phyloP scores from a whole-genome alignment of 2,113 vertebrate genomes.

The Garra rufa region DNA sequence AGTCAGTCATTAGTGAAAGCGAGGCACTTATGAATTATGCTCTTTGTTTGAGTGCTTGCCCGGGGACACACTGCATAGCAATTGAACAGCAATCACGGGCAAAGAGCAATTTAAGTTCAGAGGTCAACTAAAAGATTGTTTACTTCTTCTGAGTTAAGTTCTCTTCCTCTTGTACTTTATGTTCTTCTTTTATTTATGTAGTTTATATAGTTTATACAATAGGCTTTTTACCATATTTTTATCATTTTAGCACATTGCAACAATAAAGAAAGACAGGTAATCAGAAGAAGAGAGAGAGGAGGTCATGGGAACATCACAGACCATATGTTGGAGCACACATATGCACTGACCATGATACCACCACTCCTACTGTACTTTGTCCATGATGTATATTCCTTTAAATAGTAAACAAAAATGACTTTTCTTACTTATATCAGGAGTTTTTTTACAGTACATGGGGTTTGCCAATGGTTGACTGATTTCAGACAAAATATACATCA shows the following conservation, averaged over 20 bases:
- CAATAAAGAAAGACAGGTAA: neutral
- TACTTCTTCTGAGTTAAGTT: slow-evolving; percentile 28
- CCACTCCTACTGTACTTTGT: neutral
- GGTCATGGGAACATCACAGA: neutral
- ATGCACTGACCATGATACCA: neutral
- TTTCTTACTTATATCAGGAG: too few relatives aligned
- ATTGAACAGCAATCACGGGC: slow-evolving; percentile 17
- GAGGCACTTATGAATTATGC: slow-evolving; percentile 71
- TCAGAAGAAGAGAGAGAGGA: neutral
- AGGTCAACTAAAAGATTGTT: slow-evolving; percentile 56
- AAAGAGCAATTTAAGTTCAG: slow-evolving; percentile 60
- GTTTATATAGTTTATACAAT: neutral
- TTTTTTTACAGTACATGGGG: too few relatives aligned
- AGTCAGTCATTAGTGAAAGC: slow-evolving; percentile 66
- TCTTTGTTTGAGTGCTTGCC: slow-evolving; percentile 63
- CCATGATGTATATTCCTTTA: neutral
- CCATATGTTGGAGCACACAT: neutral
- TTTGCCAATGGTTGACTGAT: too few relatives aligned
- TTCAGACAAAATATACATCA: too few relatives aligned
- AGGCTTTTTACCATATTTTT: neutral
- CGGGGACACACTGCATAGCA: neutral
- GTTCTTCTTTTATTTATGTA: neutral
- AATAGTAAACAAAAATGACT: too few relatives aligned
- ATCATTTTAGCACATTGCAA: neutral
- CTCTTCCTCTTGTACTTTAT: neutral